phyloP scores from a whole-genome alignment of 2,888 invertebrate genomes.

The Lampropteryx suffumata region DNA sequence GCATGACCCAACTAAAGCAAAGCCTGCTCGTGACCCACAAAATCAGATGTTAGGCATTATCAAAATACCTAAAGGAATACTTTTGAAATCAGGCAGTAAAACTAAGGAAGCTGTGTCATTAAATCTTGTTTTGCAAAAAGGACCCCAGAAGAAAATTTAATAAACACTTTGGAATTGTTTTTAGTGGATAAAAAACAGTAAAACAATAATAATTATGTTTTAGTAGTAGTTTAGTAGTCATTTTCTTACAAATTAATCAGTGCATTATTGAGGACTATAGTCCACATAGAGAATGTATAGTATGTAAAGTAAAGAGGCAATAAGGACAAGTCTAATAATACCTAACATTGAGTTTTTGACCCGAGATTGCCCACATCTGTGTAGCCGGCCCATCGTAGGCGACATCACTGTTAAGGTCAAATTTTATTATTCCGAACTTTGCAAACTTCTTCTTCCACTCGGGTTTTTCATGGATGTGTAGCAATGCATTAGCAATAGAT shows the following conservation, averaged over 20 bases:
- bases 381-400: constrained; percentile 76
- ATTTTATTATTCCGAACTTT: constrained; percentile 76
- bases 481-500: constrained; percentile 64
- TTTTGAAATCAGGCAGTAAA: constrained; percentile 52
- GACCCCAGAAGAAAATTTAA: constrained; percentile 20
- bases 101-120: constrained; percentile 51
- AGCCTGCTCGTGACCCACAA: constrained; percentile 27
- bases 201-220: not conserved
- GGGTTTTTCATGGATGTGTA: constrained; percentile 59
- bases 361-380: constrained; percentile 76
- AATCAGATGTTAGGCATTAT: constrained; percentile 50
- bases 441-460: constrained; percentile 70
- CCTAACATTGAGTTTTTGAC: constrained; percentile 76
- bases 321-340: constrained; percentile 77
- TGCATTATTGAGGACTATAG: constrained; percentile 60
- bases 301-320: constrained; percentile 66
- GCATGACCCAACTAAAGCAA: constrained; percentile 32
- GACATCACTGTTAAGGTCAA: constrained; percentile 67
- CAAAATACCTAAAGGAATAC: constrained; percentile 53
- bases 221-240: constrained; percentile 6
- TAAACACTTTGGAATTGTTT: not conserved
- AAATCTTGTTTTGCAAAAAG: constrained; percentile 55
- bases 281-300: constrained; percentile 74
- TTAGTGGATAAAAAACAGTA: not conserved
- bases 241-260: constrained; percentile 24